A percentile compares a stretch with the other conserved stretches of the same genome.
phyloP scores from a whole-genome alignment of 1,140 invertebrate species.

The Brachionus angularis region DNA sequence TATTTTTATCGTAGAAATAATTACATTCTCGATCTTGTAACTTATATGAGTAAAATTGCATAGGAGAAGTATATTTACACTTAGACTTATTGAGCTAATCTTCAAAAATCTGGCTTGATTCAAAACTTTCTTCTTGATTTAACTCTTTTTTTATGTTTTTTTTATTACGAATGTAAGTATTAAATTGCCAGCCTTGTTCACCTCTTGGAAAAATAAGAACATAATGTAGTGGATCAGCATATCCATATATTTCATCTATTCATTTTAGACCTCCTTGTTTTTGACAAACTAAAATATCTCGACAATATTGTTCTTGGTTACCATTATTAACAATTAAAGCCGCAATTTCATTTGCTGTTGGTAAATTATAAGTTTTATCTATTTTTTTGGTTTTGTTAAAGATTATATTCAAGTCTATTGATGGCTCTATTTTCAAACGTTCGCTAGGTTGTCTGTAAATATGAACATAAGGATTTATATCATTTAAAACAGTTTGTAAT shows the following conservation, averaged over 20 bases:
- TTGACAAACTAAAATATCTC: not conserved
- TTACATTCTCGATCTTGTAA: not conserved
- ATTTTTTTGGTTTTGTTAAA: conserved; percentile 43
- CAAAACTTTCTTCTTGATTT: not conserved
- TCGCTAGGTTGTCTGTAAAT: not conserved
- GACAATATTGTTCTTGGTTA: not conserved
- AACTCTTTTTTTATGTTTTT: not conserved
- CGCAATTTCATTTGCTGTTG: conserved; percentile 50
- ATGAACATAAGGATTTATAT: not conserved
- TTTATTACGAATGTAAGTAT: not conserved
- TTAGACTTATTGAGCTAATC: too few species aligned
- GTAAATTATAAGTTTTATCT: conserved; percentile 50
- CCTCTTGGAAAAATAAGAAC: not conserved
- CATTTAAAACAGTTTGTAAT: not conserved
- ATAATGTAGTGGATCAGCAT: conserved; percentile 4
- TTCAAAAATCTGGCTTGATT: not conserved
- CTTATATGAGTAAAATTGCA: not conserved
- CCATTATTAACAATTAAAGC: conserved; percentile 50
- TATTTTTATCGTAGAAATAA: too few species aligned
- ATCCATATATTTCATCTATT: not conserved
- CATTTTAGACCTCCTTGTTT: too few species aligned
- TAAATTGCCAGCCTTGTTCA: not conserved
- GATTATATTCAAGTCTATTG: not conserved
- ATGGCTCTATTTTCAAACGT: not conserved
- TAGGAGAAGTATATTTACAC: not conserved